These are phyloP conservation scores for Melanerpes aurifrons DNA, from an alignment of 2,113 vertebrate genomes.

Conservation along the genomic window DNA sequence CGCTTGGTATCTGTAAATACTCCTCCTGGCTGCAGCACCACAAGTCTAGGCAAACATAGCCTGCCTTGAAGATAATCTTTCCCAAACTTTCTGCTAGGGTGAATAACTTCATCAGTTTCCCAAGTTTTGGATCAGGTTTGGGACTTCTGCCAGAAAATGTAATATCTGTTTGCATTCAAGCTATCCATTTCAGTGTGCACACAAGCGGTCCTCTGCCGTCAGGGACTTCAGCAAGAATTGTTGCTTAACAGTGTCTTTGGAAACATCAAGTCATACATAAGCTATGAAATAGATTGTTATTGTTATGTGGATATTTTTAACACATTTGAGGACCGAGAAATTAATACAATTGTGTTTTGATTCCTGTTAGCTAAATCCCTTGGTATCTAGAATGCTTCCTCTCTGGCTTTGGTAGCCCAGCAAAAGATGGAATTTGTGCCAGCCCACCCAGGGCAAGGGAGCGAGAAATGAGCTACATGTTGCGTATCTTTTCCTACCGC, in stretches of 20 bases:
- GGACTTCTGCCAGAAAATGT: background rate
- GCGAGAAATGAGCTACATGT: background rate
- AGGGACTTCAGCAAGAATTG: background rate
- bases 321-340: background rate
- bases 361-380: background rate
- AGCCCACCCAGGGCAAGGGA: background rate
- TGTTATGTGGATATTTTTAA: constrained; percentile 41
- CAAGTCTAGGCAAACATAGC: background rate
- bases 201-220: background rate
- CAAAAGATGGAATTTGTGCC: background rate
- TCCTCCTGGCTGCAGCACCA: background rate
- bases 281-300: constrained; percentile 35
- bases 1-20: background rate
- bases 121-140: background rate
- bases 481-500: background rate
- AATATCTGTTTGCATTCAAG: background rate
- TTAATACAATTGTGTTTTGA: background rate
- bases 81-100: background rate
- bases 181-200: background rate
- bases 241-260: background rate
- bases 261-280: constrained; percentile 29
- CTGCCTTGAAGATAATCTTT: background rate
- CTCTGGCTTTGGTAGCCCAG: background rate
- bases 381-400: background rate
- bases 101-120: background rate